Evolutionary conservation across 1,140 invertebrate genomes (phyloP).

Genomic region (Nomia melanderi): DNA sequence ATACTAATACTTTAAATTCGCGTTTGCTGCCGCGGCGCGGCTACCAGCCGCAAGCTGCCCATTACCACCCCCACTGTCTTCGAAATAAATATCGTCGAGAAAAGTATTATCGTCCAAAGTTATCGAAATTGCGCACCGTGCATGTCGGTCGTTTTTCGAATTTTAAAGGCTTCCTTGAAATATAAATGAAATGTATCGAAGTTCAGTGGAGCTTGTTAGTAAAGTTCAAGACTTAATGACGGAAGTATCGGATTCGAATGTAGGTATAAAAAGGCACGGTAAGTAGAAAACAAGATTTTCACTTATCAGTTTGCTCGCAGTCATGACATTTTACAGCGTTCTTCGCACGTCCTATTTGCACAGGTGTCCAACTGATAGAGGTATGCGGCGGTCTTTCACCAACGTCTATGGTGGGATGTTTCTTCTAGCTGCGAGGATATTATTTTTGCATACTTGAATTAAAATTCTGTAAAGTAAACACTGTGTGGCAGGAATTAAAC

Average conservation of each 20-base stretch:
- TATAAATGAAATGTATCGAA: too few species aligned
- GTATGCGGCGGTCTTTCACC: constrained; percentile 11
- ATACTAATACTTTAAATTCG: constrained; percentile 48
- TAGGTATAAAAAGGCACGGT: background rate
- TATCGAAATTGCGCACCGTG: too few species aligned
- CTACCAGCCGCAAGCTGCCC: background rate
- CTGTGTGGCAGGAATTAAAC: background rate
- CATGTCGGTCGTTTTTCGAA: too few species aligned
- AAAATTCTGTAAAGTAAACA: background rate
- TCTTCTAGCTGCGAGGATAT: constrained; percentile 19
- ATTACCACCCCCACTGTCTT: background rate
- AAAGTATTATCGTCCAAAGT: too few species aligned
- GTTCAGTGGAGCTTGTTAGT: too few species aligned
- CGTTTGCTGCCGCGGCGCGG: background rate
- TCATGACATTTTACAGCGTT: constrained; percentile 38
- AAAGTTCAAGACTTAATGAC: too few species aligned
- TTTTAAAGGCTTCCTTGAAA: too few species aligned
- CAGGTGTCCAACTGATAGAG: constrained; percentile 45
- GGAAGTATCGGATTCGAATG: background rate
- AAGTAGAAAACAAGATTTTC: constrained; percentile 42
- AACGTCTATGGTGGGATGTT: constrained; percentile 22
- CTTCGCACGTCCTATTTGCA: constrained; percentile 50
- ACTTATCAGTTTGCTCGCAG: constrained; percentile 34
- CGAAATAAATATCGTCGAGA: background rate
- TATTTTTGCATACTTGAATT: background rate